phyloP scores from a whole-genome alignment of 2,888 invertebrate species.

The Drosophila demipolita region DNA sequence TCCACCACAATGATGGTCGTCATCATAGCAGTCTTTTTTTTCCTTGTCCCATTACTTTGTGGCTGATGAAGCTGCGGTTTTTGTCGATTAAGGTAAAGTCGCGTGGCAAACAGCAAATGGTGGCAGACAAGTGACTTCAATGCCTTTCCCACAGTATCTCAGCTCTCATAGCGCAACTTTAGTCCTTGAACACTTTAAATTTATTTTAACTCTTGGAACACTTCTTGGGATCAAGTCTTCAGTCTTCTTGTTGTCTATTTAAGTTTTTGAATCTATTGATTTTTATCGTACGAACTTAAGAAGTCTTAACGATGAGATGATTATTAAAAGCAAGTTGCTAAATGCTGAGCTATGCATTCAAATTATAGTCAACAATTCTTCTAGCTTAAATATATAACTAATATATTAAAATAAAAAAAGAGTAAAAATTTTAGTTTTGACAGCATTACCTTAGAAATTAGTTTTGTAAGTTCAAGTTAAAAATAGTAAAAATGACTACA shows the following conservation, averaged over 20 bases:
- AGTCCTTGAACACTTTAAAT: slow-evolving; percentile 5
- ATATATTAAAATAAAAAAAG: not conserved
- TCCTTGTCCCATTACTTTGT: slow-evolving; percentile 56
- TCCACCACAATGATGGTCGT: not conserved
- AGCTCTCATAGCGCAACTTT: not conserved
- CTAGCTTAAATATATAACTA: not conserved
- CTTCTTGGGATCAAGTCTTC: not conserved
- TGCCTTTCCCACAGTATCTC: slow-evolving; percentile 12
- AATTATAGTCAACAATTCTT: not conserved
- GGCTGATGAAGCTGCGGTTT: slow-evolving; percentile 39
- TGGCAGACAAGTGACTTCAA: slow-evolving; percentile 4
- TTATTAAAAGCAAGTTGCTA: not conserved
- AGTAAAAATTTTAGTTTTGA: too few species aligned
- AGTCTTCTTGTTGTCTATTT: not conserved
- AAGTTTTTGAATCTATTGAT: not conserved
- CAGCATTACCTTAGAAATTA: too few species aligned
- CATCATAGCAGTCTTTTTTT: slow-evolving; percentile 6
- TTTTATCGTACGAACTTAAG: not conserved
- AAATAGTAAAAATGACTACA: not conserved
- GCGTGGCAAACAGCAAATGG: slow-evolving; percentile 22
- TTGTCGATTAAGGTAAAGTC: slow-evolving; percentile 15
- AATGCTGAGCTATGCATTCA: not conserved
- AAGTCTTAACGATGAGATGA: not conserved
- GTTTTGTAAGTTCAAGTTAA: not conserved
- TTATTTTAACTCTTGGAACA: not conserved